These are phyloP conservation scores for Stenotaenia linearis DNA, from an alignment of 2,888 invertebrate species.

Conservation along the genomic window DNA sequence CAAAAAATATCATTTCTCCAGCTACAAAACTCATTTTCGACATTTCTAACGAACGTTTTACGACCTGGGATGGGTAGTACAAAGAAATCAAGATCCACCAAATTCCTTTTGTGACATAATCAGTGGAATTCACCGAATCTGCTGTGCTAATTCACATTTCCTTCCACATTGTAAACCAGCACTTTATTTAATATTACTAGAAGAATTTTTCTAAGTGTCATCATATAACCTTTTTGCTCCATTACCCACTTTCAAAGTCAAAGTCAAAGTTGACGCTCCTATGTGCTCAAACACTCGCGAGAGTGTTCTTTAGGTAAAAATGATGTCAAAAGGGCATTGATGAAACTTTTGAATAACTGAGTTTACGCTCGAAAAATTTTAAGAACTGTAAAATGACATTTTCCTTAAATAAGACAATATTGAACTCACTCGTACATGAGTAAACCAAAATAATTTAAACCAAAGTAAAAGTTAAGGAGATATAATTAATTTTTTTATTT, in stretches of 20 bases:
- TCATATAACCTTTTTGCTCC: neutral
- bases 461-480: too few species aligned
- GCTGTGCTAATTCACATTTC: neutral
- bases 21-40: too few species aligned
- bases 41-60: too few species aligned
- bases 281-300: neutral
- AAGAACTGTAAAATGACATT: too few species aligned
- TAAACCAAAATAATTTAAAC: too few species aligned
- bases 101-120: constrained; percentile 6
- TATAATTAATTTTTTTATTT: too few species aligned
- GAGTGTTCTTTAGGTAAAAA: neutral
- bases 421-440: too few species aligned
- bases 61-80: too few species aligned
- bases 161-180: neutral
- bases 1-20: too few species aligned
- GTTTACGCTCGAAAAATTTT: neutral
- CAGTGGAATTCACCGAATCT: neutral
- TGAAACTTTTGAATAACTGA: neutral
- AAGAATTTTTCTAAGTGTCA: neutral
- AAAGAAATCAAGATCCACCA: neutral
- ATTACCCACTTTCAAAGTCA: neutral
- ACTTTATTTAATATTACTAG: neutral
- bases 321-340: neutral
- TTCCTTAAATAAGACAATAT: too few species aligned
- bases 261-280: neutral